These are phyloP conservation scores for Drosophila bocqueti DNA, from an alignment of 1,140 invertebrate species.

Conservation along the genomic window DNA sequence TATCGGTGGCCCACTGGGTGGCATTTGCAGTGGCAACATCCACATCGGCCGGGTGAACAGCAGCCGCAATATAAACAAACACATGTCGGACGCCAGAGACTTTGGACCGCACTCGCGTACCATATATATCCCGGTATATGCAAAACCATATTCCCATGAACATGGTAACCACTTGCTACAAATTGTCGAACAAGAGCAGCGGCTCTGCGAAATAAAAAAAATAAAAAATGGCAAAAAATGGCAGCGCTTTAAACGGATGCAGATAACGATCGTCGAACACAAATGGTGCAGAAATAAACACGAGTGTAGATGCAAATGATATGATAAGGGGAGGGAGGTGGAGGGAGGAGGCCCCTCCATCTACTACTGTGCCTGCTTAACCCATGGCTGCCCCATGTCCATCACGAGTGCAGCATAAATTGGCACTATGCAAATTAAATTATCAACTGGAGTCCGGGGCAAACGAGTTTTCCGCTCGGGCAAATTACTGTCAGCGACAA, in stretches of 20 bases:
- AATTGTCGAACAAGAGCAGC: slow-evolving; percentile 80
- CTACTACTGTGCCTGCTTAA: slow-evolving; percentile 27
- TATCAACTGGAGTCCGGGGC: slow-evolving; percentile 60
- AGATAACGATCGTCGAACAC: slow-evolving; percentile 84
- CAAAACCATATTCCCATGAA: slow-evolving; percentile 81
- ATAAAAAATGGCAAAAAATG: slow-evolving; percentile 33
- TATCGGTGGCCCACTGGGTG: slow-evolving; percentile 64
- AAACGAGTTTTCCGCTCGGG: slow-evolving; percentile 71
- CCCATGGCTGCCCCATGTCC: slow-evolving; percentile 59
- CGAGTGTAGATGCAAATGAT: slow-evolving; percentile 83
- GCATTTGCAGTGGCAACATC: slow-evolving; percentile 48
- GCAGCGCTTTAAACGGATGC: slow-evolving; percentile 79
- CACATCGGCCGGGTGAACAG: slow-evolving; percentile 26
- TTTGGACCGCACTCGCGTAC: slow-evolving; percentile 3
- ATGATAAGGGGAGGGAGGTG: slow-evolving; percentile 55
- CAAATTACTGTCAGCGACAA: slow-evolving; percentile 80
- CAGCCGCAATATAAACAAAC: slow-evolving; percentile 66
- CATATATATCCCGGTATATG: slow-evolving; percentile 62
- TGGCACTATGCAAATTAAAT: slow-evolving; percentile 84
- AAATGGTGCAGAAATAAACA: slow-evolving; percentile 84
- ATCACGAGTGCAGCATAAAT: slow-evolving; percentile 78
- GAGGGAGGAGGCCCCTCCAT: not conserved
- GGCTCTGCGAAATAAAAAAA: slow-evolving; percentile 43
- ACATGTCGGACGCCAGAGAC: slow-evolving; percentile 46
- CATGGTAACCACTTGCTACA: slow-evolving; percentile 83